Evolutionary conservation across 2,113 vertebrate genomes (phyloP), one percentile per base, ranked within the genome.

Genomic region (Odontesthes bonariensis): DNA sequence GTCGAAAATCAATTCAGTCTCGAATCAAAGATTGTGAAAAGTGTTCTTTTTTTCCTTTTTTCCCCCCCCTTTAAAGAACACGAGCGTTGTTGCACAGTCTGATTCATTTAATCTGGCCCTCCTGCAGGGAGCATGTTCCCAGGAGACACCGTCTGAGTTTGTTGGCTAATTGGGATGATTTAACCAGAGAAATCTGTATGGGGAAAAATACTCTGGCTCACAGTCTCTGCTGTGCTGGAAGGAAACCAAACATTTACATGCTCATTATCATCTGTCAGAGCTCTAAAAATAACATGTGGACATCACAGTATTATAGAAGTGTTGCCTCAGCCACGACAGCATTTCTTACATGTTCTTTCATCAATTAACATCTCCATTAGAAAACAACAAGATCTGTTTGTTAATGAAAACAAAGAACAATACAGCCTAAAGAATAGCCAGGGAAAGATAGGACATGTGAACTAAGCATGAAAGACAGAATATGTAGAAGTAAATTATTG

Each of bases 161-260:
- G 82, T 79, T 84, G 79, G 86, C 91, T 90, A 91, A 92, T 91
- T 92, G 88, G 82, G 83, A 78, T 69, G 82, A 89, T 91, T 93
- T 89, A 86, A 89, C 83, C 85, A 77, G 65, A 73, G 77, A 84
- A 82, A 74, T 82, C 22, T 79, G 67, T 66, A 27, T 8, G 12
- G 32, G 33, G 40, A 47, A 40, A 47, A 32, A 6, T 40, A 44
- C 49, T 59, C 38, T 65, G 65, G 52, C 66, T 84, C 54, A 31
- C 68, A 70, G 47, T 70, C 54, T 69, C 56, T 80, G 63, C 83
- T 53, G 72, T 54, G 72, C 79, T 87, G 79, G 79, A 76, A 81
- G 73, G 56, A 90, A 88, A 86, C 67, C 73, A 84, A 86, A 88
- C 82, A 89, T 91, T 85, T 91, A 85, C 79, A 87, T 84, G 81